Evolutionary conservation across 1,140 invertebrate genomes (phyloP), one percentile per base, ranked within the genome.

Genomic region (Brachionus rubens): DNA sequence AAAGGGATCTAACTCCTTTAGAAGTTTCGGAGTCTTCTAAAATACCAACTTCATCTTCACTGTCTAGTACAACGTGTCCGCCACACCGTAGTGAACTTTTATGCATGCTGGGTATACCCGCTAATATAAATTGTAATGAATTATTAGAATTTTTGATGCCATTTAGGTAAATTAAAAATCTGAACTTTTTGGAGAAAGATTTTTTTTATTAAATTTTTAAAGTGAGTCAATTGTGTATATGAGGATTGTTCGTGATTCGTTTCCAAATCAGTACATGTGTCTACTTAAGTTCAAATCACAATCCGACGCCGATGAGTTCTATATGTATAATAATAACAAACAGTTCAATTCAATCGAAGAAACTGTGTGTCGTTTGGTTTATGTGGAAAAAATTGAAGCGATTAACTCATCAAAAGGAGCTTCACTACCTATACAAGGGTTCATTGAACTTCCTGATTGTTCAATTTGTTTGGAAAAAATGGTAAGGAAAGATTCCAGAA

Each of bases 191-290:
- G 12, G 3, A 16, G 3, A 43, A 19, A 21, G 41, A 68, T 59
- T 46, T 33, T n/a, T 43, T 19, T 59, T 62, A 30, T 56, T 77
- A 56, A 47, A 70, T 59, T 52, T 65, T 80, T 82, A 26, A 68
- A 86, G 93, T 82, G 86, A 90, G 76, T 90, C 92, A 79, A 93
- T 98, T 65, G 89, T 91, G 79, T 90, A 94, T 82, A 92, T 98
- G 79, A 88, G 93, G 78, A 93, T 99, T 54, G 89, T 99, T 41
- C 87, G 93, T 47, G 88, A 89, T 79, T 89, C 89, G 24, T 86
- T 87, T 21, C 93, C 94, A 3, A 98, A 98, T 85, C 94, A 96
- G 80, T 99, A 98, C 80, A 97, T 99, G 94, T 91, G 93, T 33
- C 83, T 98, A 3, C 85, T 98, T 19, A 96, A 93, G 83, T 93